These are phyloP conservation scores for Pomacea canaliculata DNA, from an alignment of 2,888 invertebrate species.

Conservation along the genomic window DNA sequence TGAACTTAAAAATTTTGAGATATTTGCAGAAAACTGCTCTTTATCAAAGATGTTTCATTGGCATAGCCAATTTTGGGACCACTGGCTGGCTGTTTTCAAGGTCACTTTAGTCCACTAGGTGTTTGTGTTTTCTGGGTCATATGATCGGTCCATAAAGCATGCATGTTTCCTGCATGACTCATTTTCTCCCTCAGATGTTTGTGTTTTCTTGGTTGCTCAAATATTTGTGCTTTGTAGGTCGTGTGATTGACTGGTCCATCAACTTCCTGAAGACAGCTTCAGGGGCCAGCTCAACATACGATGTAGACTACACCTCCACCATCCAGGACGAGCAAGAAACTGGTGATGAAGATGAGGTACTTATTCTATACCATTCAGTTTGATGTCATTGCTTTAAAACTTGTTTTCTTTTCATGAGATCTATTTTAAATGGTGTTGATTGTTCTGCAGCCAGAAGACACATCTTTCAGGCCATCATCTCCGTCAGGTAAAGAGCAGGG, in stretches of 20 bases:
- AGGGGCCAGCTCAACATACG: constrained; percentile 58
- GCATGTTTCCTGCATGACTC: too few species aligned
- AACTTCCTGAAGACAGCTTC: constrained; percentile 63
- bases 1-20: too few species aligned
- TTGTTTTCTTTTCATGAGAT: background rate
- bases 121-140: too few species aligned
- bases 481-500: background rate
- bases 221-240: constrained; percentile 17
- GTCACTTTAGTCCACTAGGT: too few species aligned
- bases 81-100: too few species aligned
- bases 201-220: too few species aligned
- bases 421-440: background rate
- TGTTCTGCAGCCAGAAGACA: constrained; percentile 2
- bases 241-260: constrained; percentile 67
- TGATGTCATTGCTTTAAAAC: background rate
- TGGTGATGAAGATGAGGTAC: constrained; percentile 25
- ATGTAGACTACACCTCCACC: constrained; percentile 54
- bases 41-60: too few species aligned
- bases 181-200: too few species aligned
- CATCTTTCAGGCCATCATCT: background rate
- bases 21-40: too few species aligned
- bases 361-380: background rate
- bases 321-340: constrained; percentile 38
- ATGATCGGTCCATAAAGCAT: too few species aligned
- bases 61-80: too few species aligned